These are phyloP conservation scores for Agapornis roseicollis DNA, from an alignment of 2,113 vertebrate genomes.

Conservation along the genomic window DNA sequence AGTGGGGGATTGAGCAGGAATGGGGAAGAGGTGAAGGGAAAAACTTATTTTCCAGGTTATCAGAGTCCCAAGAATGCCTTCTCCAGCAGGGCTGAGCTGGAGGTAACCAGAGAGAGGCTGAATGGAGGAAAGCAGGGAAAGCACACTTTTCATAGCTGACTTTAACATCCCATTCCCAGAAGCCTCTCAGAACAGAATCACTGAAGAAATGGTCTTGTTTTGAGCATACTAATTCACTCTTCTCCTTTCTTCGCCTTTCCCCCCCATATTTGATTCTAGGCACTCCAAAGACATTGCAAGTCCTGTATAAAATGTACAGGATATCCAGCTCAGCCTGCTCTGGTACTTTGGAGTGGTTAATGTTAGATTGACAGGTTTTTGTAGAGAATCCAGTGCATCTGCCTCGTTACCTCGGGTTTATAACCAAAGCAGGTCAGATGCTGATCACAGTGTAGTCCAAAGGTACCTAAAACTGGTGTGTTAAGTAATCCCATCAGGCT, in stretches of 20 bases:
- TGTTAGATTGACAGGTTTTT: background rate
- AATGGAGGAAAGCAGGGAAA: background rate
- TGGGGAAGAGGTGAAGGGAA: background rate
- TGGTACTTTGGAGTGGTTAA: background rate
- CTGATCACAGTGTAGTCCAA: background rate
- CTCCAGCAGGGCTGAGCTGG: background rate
- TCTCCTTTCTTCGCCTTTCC: background rate
- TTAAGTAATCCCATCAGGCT: background rate
- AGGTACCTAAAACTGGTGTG: background rate
- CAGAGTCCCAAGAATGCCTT: background rate
- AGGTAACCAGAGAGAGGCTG: background rate
- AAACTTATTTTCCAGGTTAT: background rate
- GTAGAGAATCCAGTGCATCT: background rate
- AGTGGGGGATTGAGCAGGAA: background rate
- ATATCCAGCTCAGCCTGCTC: background rate
- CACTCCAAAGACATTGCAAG: background rate
- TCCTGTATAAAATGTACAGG: background rate
- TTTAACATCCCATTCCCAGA: background rate
- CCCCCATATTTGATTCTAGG: background rate
- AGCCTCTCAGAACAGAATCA: background rate
- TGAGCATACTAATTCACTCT: background rate
- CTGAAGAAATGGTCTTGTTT: background rate
- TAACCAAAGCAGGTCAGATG: background rate
- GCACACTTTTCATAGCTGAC: background rate
- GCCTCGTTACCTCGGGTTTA: background rate